These are phyloP conservation scores for Onthophagus taurus DNA, from an alignment of 1,140 invertebrate species.

Conservation along the genomic window DNA sequence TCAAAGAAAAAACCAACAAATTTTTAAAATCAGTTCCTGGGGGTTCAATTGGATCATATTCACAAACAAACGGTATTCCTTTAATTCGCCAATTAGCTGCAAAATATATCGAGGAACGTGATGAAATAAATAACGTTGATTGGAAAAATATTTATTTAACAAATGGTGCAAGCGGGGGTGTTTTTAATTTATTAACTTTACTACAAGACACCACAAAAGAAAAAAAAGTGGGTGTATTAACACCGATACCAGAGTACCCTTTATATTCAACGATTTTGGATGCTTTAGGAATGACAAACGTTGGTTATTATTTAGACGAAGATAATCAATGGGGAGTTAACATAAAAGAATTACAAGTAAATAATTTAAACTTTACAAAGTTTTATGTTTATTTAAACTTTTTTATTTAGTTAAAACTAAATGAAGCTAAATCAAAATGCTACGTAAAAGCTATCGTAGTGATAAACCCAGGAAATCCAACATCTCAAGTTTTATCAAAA, in stretches of 20 bases:
- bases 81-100: conserved; percentile 66
- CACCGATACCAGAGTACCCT: conserved; percentile 3
- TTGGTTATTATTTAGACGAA: conserved; percentile 74
- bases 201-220: background rate
- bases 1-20: conserved; percentile 63
- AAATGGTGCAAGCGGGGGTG: conserved; percentile 40
- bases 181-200: background rate
- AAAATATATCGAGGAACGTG: conserved; percentile 61
- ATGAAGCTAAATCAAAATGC: conserved; percentile 48
- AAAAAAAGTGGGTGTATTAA: background rate
- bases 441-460: conserved; percentile 65
- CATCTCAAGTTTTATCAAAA: conserved; percentile 66
- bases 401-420: too few relatives aligned
- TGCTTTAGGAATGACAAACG: conserved; percentile 37
- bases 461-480: conserved; percentile 84
- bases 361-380: background rate
- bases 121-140: conserved; percentile 78
- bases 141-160: conserved; percentile 68
- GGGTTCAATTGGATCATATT: conserved; percentile 61
- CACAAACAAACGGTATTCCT: conserved; percentile 69
- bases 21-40: conserved; percentile 76
- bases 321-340: conserved; percentile 64
- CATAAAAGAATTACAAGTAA: conserved; percentile 52
- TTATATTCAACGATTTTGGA: background rate
- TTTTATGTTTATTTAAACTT: too few relatives aligned